Evolutionary conservation across 2,113 vertebrate genomes (phyloP), one percentile per base, ranked within the genome.

Genomic region (Carassius gibelio): DNA sequence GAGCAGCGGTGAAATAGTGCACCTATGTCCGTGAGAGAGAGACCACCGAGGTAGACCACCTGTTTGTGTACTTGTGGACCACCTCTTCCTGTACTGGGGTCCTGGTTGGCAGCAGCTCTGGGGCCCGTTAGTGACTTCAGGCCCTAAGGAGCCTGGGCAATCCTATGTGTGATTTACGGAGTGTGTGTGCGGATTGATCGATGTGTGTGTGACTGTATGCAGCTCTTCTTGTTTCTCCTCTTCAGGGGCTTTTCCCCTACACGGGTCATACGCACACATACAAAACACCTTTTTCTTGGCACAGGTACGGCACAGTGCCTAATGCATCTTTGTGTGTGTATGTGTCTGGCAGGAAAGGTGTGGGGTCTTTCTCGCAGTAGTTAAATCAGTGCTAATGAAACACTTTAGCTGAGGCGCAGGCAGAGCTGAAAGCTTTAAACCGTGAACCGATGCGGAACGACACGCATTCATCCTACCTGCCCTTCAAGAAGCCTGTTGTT

Each of bases 41-140:
- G 94, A 89, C 94, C 95, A 95, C 94, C 93, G 75, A 87, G 69
- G 93, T 91, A 89, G 94, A 95, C 95, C 94, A 95, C 95, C 95
- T 94, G 90, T 92, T 91, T 88, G 82, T 91, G 85, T 78, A 85
- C 84, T 90, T 59, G 59, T 50, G 87, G 87, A 91, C 92, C 86
- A 88, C 91, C 81, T 91, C 92, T 90, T 90, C 91, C 88, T 82
- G 61, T 88, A 75, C 75, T 91, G 89, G 88, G 82, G 81, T 89
- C 90, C 83, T 90, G 85, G 88, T 80, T 69, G 88, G 64, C 90
- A 90, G 84, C 45, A 88, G 89, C 88, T 86, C 72, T 42, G 75
- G 87, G 90, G 86, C 87, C 91, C 64, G 90, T 90, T 71, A 84
- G 88, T 87, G 90, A 88, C 88, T 89, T 82, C 89, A 83, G 52